A percentile compares a stretch with the other conserved stretches of the same genome.
Conservation (phyloP, 2,888 invertebrate genomes). For the Sturmia bella region DNA sequence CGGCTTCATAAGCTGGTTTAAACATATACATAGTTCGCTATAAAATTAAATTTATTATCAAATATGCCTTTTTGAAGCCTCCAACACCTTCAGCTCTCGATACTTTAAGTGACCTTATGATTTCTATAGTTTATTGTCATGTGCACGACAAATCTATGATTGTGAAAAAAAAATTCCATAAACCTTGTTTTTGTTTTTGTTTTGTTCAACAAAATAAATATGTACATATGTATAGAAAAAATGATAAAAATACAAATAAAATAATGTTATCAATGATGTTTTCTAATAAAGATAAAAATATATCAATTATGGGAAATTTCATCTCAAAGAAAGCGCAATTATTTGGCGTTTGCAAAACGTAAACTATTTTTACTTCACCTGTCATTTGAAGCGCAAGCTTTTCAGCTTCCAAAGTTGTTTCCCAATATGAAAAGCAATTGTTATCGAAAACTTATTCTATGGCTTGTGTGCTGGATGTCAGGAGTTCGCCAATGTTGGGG, state of each 20-base stretch:
- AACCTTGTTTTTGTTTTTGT: slow-evolving; percentile 14
- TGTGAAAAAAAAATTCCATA: background rate
- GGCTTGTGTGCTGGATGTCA: background rate
- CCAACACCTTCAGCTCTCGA: too few species aligned
- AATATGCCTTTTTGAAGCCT: too few species aligned
- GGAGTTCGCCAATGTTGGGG: background rate
- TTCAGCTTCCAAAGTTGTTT: background rate
- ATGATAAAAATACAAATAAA: slow-evolving; percentile 10
- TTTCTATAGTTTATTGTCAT: too few species aligned
- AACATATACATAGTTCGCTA: too few species aligned
- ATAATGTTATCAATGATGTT: slow-evolving; percentile 61
- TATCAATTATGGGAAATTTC: slow-evolving; percentile 47
- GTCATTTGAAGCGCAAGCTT: slow-evolving; percentile 20
- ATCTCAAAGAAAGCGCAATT: slow-evolving; percentile 35
- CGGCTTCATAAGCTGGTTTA: too few species aligned
- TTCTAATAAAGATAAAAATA: slow-evolving; percentile 51
- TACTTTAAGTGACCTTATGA: too few species aligned
- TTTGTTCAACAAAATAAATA: slow-evolving; percentile 27
- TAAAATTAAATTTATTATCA: too few species aligned
- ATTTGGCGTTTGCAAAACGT: background rate
- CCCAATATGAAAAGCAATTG: slow-evolving; percentile 20
- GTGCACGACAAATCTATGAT: background rate
- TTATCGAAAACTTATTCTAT: slow-evolving; percentile 1
- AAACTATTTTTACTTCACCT: slow-evolving; percentile 32
- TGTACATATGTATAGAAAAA: too few species aligned